Evolutionary conservation across 2,888 invertebrate genomes (phyloP).

Genomic region (Drosophila anceps): DNA sequence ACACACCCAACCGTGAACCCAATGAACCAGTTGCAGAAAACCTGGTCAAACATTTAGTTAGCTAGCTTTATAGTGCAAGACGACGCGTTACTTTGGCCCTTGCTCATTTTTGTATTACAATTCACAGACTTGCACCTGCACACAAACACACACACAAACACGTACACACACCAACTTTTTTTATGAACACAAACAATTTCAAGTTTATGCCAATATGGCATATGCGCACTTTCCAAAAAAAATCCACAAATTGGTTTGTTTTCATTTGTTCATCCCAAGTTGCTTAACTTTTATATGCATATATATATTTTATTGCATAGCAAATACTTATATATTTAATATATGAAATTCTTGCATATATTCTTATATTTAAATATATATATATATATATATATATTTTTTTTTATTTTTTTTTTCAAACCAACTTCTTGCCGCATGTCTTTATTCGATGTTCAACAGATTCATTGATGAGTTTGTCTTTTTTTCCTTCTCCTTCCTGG

Average conservation of each 20-base stretch:
- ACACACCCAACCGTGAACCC: conserved; percentile 28
- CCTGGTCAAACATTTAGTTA: conserved; percentile 35
- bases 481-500: background rate
- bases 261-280: conserved; percentile 39
- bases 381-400: too few relatives aligned
- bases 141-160: conserved; percentile 38
- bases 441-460: conserved; percentile 39
- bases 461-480: background rate
- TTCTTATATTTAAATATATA: conserved; percentile 21
- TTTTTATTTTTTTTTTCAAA: conserved; percentile 23
- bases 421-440: conserved; percentile 60
- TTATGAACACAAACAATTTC: conserved; percentile 43
- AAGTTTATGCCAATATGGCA: conserved; percentile 48
- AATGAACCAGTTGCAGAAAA: conserved; percentile 43
- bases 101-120: conserved; percentile 52
- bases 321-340: conserved; percentile 43
- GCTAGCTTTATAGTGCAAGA: conserved; percentile 53
- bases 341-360: conserved; percentile 49
- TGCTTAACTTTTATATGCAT: conserved; percentile 23
- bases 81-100: conserved; percentile 57
- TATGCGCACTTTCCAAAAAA: conserved; percentile 52
- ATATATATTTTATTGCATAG: conserved; percentile 54
- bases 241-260: conserved; percentile 60
- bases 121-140: conserved; percentile 47
- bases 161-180: conserved; percentile 15